Percentiles rank a stretch among this genome's conserved stretches.
These are phyloP conservation scores for Epinotia nisella DNA, from an alignment of 2,888 invertebrate species.

Conservation along the genomic window DNA sequence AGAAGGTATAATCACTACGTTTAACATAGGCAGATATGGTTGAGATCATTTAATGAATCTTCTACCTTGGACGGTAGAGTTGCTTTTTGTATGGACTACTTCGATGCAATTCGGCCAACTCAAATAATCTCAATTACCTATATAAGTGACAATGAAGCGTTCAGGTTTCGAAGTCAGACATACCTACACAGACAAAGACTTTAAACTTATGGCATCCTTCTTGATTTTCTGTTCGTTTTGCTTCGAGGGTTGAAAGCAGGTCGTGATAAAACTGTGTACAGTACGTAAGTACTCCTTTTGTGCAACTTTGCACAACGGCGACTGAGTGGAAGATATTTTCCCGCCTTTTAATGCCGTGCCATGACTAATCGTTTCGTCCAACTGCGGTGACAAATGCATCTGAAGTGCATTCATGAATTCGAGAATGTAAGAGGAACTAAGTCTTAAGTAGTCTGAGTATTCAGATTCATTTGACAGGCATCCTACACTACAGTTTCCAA, in stretches of 20 bases:
- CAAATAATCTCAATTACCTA: no score
- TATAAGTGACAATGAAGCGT: neutral
- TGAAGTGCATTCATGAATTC: slow-evolving; percentile 13
- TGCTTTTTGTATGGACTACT: no score
- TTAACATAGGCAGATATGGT: no score
- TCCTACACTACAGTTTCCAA: no score
- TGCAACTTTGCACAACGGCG: slow-evolving; percentile 4
- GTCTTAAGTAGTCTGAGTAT: neutral
- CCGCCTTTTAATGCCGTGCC: slow-evolving; percentile 1
- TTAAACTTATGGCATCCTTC: neutral
- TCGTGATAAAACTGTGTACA: neutral
- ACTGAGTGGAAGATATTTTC: slow-evolving; percentile 1
- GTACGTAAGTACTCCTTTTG: neutral
- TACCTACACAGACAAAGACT: slow-evolving; percentile 2
- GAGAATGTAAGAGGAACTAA: neutral
- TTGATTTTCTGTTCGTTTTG: slow-evolving; percentile 6
- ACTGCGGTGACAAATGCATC: slow-evolving; percentile 16
- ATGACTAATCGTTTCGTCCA: slow-evolving; percentile 16
- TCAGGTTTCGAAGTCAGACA: neutral
- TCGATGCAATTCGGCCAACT: no score
- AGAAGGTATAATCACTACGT: no score
- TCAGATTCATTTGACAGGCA: neutral
- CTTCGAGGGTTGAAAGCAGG: neutral
- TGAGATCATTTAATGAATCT: no score
- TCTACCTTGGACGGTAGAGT: no score